Evolutionary conservation across 2,113 vertebrate genomes (phyloP).

Genomic region (Phyllostomus discolor): DNA sequence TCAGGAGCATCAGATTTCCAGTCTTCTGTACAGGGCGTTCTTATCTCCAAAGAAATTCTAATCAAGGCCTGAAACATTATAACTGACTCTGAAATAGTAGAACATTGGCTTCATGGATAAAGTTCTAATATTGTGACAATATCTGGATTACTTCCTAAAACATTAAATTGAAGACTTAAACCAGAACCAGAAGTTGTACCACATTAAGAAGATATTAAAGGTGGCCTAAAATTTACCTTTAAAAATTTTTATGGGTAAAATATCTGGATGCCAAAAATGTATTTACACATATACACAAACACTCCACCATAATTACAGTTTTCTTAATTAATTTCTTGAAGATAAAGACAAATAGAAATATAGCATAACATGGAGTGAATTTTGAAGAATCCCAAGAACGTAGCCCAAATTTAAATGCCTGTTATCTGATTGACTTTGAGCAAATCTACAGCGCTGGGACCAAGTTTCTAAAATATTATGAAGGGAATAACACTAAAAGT

Average conservation of each 20-base stretch:
- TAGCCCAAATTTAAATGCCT: neutral
- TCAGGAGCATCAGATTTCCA: neutral
- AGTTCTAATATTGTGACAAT: neutral
- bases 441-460: neutral
- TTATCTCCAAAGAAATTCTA: conserved; percentile 8
- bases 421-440: neutral
- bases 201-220: neutral
- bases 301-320: neutral
- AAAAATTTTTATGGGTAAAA: neutral
- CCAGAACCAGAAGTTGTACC: neutral
- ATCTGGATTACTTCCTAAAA: neutral
- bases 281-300: neutral
- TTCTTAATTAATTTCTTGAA: neutral
- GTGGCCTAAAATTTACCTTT: neutral
- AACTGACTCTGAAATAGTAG: neutral
- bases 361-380: neutral
- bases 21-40: neutral
- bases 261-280: neutral
- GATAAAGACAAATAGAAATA: neutral
- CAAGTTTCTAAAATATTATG: neutral
- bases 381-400: neutral
- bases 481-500: neutral
- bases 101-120: neutral
- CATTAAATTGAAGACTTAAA: conserved; percentile 27
- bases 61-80: neutral